phyloP scores from a whole-genome alignment of 1,140 invertebrate species.

The Anastatus disparis region DNA sequence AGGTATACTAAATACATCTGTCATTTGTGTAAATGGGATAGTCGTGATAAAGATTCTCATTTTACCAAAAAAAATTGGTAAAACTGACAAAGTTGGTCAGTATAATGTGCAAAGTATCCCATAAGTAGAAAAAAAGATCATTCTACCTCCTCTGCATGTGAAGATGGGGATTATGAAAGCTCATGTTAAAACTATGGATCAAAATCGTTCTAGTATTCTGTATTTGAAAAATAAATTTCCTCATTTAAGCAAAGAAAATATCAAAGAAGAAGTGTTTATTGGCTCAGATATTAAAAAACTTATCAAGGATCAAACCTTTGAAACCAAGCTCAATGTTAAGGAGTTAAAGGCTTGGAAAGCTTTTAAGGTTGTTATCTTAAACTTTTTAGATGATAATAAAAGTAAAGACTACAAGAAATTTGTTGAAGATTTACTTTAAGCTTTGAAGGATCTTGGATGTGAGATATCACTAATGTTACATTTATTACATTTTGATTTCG shows the following conservation, averaged over 20 bases:
- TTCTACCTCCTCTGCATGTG: slow-evolving; percentile 58
- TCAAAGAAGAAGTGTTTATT: slow-evolving; percentile 50
- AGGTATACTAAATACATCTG: slow-evolving; percentile 10
- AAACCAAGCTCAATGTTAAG: background rate
- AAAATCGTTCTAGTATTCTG: slow-evolving; percentile 51
- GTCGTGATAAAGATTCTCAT: slow-evolving; percentile 52
- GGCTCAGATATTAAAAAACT: too few species aligned
- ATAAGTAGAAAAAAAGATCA: slow-evolving; percentile 52
- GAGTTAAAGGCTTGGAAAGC: background rate
- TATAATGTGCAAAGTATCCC: slow-evolving; percentile 55
- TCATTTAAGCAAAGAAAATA: slow-evolving; percentile 50
- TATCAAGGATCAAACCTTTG: background rate
- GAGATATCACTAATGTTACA: slow-evolving; percentile 55
- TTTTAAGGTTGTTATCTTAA: slow-evolving; percentile 25
- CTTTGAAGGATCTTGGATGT: slow-evolving; percentile 42
- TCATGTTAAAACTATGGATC: slow-evolving; percentile 53
- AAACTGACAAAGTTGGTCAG: background rate
- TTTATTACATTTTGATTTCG: slow-evolving; percentile 55
- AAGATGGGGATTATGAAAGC: slow-evolving; percentile 58
- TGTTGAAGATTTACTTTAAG: slow-evolving; percentile 41
- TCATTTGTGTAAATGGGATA: slow-evolving; percentile 63
- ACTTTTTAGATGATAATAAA: slow-evolving; percentile 49
- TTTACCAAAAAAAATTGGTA: slow-evolving; percentile 49
- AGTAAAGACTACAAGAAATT: slow-evolving; percentile 44
- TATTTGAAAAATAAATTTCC: slow-evolving; percentile 52